Evolutionary conservation across 2,113 vertebrate genomes (phyloP), one percentile per base, ranked within the genome.

Genomic region (Rhynchopsitta pachyrhyncha): DNA sequence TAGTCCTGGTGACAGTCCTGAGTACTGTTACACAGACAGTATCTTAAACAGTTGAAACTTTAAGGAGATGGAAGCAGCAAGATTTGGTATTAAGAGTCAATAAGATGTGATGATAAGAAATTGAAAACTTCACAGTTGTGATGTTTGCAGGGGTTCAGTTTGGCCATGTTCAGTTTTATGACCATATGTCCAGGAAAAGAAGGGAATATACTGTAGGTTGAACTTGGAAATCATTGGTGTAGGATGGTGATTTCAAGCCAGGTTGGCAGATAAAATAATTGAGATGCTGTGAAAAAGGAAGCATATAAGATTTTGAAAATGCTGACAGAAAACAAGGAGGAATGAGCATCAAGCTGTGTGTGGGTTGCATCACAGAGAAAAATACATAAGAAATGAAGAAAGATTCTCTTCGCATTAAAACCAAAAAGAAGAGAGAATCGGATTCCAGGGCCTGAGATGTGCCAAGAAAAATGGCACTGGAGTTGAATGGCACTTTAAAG

Each of bases 31-130:
- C 16, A 17, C 46, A 37, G 44, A 25, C 37, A 60, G 17, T 31
- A 35, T 67, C 55, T 81, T 63, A 53, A 27, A 31, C n/a, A 35
- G 76, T 14, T 79, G 41, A 82, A 70, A 17, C 18, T 28, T 91
- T 79, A 59, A 50, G 33, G 47, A 81, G 10, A 18, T 27, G 25
- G 33, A 83, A 81, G 31, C 27, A 60, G 22, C 18, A 82, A 52
- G 89, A 55, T 52, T 70, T 75, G 20, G 11, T 89, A 47, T 75
- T 17, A 68, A 50, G 33, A 81, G 33, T 73, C 0, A 0, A 0
- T 71, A 49, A 85, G 37, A 42, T 78, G 33, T 52, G 57, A 44
- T 41, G 68, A 4, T 68, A 78, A 68, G 27, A 89, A 79, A 52
- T 42, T 1, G 33, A 71, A 60, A 64, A 14, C 25, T 74, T 92